phyloP scores from a whole-genome alignment of 2,113 vertebrate genomes.

The Numenius arquata region DNA sequence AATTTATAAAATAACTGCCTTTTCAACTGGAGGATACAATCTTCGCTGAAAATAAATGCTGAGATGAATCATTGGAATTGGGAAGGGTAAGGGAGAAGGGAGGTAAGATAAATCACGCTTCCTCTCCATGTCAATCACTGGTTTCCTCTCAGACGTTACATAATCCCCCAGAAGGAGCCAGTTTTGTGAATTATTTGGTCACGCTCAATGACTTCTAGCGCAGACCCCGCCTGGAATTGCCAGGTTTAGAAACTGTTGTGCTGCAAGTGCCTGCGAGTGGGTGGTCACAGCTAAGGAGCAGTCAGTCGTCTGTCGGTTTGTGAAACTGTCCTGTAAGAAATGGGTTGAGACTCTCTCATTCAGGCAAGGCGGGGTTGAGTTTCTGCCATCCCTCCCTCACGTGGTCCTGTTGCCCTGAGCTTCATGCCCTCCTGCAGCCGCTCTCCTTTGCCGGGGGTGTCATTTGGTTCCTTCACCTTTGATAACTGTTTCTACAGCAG shows the following conservation, averaged over 20 bases:
- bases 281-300: background rate
- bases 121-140: background rate
- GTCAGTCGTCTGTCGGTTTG: background rate
- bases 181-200: background rate
- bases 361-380: background rate
- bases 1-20: background rate
- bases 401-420: background rate
- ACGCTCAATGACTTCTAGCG: background rate
- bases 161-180: background rate
- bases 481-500: slow-evolving; percentile 1
- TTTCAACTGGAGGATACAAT: slow-evolving; percentile 1
- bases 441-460: background rate
- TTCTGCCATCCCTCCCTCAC: background rate
- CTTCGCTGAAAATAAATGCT: slow-evolving; percentile 15
- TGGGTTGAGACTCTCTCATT: background rate
- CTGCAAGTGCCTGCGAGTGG: background rate
- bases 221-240: background rate
- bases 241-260: background rate
- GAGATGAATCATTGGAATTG: slow-evolving; percentile 18
- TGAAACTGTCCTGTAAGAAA: background rate
- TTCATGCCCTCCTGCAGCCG: background rate
- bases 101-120: background rate
- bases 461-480: background rate
- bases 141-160: background rate
- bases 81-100: background rate